Conservation (phyloP, 2,888 invertebrate species). For the Atherix ibis region DNA sequence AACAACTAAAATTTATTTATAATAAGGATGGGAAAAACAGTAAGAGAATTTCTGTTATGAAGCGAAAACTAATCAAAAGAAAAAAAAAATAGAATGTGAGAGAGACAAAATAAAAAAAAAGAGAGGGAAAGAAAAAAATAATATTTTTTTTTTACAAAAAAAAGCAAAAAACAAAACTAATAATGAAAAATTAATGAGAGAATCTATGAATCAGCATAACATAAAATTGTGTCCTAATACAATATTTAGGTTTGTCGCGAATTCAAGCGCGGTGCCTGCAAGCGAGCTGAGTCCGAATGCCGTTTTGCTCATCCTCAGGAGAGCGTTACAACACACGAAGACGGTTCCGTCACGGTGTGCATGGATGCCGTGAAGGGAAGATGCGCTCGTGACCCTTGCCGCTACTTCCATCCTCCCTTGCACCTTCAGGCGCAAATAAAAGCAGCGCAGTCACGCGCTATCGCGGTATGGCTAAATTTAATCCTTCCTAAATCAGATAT, state of each 20-base stretch:
- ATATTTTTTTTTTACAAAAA: no score
- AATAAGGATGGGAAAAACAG: no score
- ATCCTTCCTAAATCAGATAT: slow-evolving; percentile 2
- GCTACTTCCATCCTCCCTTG: slow-evolving; percentile 99
- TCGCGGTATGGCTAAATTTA: slow-evolving; percentile 52
- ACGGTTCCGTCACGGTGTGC: slow-evolving; percentile 99
- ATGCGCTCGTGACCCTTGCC: slow-evolving; percentile 98
- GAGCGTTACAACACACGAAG: slow-evolving; percentile 90
- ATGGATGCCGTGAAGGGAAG: slow-evolving; percentile 99
- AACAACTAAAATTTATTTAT: no score
- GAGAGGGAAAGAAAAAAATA: no score
- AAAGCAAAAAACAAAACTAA: no score
- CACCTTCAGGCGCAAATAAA: slow-evolving; percentile 99
- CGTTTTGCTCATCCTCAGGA: slow-evolving; percentile 98
- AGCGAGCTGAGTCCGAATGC: slow-evolving; percentile 94
- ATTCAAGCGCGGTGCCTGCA: slow-evolving; percentile 97
- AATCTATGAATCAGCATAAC: no score
- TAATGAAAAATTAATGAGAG: no score
- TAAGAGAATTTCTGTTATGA: no score
- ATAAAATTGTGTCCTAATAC: slow-evolving; percentile 2
- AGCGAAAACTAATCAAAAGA: no score
- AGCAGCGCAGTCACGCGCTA: slow-evolving; percentile 88
- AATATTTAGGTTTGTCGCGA: slow-evolving; percentile 82
- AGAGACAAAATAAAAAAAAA: no score
- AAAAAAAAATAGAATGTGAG: no score